Evolutionary conservation across 2,113 vertebrate genomes (phyloP).

Genomic region (Chiloscyllium plagiosum): DNA sequence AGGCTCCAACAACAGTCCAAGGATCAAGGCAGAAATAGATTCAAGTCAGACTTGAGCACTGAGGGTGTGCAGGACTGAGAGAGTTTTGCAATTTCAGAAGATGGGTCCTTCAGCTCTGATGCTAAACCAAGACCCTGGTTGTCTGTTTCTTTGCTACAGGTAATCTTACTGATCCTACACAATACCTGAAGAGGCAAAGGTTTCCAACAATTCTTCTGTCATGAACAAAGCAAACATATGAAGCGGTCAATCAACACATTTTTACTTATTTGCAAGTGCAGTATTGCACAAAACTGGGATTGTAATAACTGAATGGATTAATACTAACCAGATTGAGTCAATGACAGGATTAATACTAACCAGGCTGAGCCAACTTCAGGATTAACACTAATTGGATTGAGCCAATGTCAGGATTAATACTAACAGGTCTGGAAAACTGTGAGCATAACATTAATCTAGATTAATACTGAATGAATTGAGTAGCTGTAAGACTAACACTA

Average conservation of each 20-base stretch:
- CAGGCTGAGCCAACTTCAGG: not conserved
- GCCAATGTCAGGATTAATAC: not conserved
- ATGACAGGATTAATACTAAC: too few relatives aligned
- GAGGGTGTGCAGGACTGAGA: too few relatives aligned
- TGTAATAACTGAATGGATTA: too few relatives aligned
- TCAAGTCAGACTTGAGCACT: too few relatives aligned
- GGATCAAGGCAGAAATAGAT: too few relatives aligned
- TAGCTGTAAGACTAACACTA: not conserved
- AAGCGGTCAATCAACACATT: too few relatives aligned
- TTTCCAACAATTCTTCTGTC: not conserved
- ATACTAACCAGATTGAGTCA: not conserved
- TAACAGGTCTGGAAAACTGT: not conserved
- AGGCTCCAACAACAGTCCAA: not conserved
- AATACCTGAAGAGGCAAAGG: not conserved
- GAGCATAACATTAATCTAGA: not conserved
- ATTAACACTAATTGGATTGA: not conserved
- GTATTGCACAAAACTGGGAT: too few relatives aligned
- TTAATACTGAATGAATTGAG: not conserved
- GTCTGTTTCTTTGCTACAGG: not conserved
- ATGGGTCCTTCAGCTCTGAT: not conserved
- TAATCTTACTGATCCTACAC: not conserved
- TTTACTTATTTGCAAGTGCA: too few relatives aligned
- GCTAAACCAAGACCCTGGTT: not conserved
- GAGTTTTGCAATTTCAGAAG: not conserved
- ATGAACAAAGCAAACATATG: not conserved